A percentile compares a stretch with the other conserved stretches of the same genome.
Conservation (phyloP, 2,888 invertebrate species). For the Marronus borbonicus region DNA sequence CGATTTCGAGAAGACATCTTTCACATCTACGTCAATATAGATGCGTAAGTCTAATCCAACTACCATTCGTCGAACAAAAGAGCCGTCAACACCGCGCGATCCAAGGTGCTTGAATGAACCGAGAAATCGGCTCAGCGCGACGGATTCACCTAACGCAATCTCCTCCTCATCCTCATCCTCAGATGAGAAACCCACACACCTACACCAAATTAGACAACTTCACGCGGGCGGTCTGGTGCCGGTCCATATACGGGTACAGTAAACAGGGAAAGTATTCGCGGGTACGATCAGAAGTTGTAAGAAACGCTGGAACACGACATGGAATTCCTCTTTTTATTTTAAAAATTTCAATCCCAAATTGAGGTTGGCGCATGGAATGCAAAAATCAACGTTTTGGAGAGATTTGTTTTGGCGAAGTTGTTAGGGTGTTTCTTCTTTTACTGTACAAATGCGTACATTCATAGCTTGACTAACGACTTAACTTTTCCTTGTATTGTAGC, state of each 20-base stretch:
- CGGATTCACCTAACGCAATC: slow-evolving; percentile 20
- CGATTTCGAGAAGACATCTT: not conserved
- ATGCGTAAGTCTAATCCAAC: slow-evolving; percentile 23
- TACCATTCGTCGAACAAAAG: slow-evolving; percentile 21
- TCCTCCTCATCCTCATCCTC: not conserved
- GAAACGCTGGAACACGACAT: no score
- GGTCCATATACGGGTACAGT: not conserved
- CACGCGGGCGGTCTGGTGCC: slow-evolving; percentile 23
- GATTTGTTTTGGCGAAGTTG: not conserved
- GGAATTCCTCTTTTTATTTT: no score
- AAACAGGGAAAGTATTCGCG: no score
- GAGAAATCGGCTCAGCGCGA: not conserved
- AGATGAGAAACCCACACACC: slow-evolving; percentile 20
- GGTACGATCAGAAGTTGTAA: no score
- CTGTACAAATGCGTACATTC: slow-evolving; percentile 17
- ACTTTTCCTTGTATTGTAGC: slow-evolving; percentile 37
- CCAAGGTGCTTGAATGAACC: slow-evolving; percentile 1
- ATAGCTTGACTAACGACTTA: slow-evolving; percentile 13
- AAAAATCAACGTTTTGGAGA: not conserved
- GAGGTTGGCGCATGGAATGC: no score
- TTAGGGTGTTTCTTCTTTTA: not conserved
- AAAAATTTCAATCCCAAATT: no score
- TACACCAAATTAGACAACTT: slow-evolving; percentile 29
- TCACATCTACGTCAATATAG: not conserved
- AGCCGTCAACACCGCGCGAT: slow-evolving; percentile 10